phyloP scores from a whole-genome alignment of 2,888 invertebrate genomes.

The Crepidodera aurea region DNA sequence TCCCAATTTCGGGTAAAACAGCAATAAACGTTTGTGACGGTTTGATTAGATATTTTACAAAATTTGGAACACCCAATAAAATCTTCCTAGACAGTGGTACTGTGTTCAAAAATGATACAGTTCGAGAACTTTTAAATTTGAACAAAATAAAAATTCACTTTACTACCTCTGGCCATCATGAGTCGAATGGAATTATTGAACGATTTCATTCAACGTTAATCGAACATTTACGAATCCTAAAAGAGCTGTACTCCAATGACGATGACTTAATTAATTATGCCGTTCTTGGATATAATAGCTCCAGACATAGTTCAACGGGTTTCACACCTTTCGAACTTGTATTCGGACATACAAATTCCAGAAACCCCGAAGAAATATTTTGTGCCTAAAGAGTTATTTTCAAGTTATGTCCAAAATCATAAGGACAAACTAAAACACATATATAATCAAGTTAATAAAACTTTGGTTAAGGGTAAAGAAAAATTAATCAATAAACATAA shows the following conservation, averaged over 20 bases:
- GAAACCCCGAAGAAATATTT: neutral
- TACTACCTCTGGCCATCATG: constrained; percentile 24
- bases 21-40: constrained; percentile 11
- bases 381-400: neutral
- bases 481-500: neutral
- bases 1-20: neutral
- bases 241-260: constrained; percentile 2
- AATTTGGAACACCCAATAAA: constrained; percentile 7
- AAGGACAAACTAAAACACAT: neutral
- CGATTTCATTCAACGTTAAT: constrained; percentile 12
- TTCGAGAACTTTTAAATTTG: constrained; percentile 15
- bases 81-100: constrained; percentile 16
- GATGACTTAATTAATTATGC: constrained; percentile 4
- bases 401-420: neutral
- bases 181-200: constrained; percentile 27
- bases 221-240: constrained; percentile 15
- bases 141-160: constrained; percentile 32
- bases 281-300: neutral
- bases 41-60: constrained; percentile 18
- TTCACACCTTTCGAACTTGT: neutral
- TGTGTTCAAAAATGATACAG: constrained; percentile 18
- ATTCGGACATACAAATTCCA: neutral
- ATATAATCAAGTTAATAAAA: neutral
- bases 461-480: neutral
- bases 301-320: neutral